Conservation (phyloP, 2,888 invertebrate species). For the Gastracanthus pulcherrimus region DNA sequence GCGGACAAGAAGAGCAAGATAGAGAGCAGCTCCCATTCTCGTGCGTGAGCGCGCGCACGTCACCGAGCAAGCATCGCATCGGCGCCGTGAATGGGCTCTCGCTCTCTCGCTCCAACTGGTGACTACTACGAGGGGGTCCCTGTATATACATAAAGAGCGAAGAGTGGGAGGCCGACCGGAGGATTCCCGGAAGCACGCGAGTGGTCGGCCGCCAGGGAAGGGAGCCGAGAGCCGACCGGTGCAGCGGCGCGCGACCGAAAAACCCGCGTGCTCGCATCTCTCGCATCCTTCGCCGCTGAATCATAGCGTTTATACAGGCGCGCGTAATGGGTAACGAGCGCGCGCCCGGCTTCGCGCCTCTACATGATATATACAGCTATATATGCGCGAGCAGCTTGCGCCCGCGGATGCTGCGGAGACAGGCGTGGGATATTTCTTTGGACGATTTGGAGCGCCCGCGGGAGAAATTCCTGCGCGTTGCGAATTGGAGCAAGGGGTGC, state of each 20-base stretch:
- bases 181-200: constrained; percentile 42
- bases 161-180: constrained; percentile 6
- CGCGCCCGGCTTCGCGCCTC: constrained; percentile 9
- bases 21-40: constrained; percentile 2
- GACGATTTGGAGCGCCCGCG: not conserved
- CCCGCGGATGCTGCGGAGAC: not conserved
- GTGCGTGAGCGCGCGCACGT: not conserved
- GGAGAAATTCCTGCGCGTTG: not conserved
- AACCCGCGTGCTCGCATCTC: constrained; percentile 7
- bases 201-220: too few species aligned
- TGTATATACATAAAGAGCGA: not conserved
- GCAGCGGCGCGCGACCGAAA: not conserved
- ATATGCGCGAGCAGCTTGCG: not conserved
- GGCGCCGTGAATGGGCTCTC: constrained; percentile 27
- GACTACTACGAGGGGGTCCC: not conserved
- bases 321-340: constrained; percentile 17
- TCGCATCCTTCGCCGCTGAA: constrained; percentile 54
- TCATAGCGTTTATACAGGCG: constrained; percentile 26
- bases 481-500: not conserved
- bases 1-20: not conserved
- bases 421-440: not conserved
- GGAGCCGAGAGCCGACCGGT: constrained; percentile 21
- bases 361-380: not conserved
- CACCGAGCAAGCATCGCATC: constrained; percentile 32
- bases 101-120: too few species aligned